Conservation (phyloP, 2,797 vertebrate species). For the Ambastaia sidthimunki region DNA sequence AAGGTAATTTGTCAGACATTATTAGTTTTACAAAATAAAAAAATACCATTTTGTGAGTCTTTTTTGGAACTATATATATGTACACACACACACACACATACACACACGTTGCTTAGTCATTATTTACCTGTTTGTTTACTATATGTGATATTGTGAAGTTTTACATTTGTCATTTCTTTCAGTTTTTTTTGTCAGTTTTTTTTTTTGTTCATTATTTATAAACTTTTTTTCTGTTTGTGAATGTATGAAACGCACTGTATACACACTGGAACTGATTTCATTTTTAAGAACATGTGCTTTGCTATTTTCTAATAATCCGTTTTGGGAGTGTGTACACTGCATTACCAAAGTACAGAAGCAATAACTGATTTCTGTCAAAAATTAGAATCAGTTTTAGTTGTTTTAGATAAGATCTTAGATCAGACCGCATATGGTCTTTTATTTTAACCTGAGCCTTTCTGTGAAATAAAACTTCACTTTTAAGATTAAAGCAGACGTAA, state of each 20-base stretch:
- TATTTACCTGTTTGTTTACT: background rate
- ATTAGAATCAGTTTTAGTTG: slow-evolving; percentile 48
- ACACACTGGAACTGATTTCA: background rate
- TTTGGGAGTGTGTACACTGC: slow-evolving; percentile 52
- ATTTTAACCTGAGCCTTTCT: slow-evolving; percentile 55
- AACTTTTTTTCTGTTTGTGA: background rate
- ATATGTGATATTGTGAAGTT: background rate
- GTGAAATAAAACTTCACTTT: slow-evolving; percentile 58
- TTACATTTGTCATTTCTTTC: too few species aligned
- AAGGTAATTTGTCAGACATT: slow-evolving; percentile 2
- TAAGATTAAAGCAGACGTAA: slow-evolving; percentile 51
- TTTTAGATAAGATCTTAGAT: slow-evolving; percentile 63
- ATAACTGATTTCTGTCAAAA: slow-evolving; percentile 50
- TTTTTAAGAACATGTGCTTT: slow-evolving; percentile 59
- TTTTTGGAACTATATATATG: too few species aligned
- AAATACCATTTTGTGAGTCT: background rate
- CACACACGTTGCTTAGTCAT: too few species aligned
- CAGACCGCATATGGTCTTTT: slow-evolving; percentile 57
- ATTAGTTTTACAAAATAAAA: background rate
- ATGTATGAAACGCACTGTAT: too few species aligned
- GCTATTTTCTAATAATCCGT: slow-evolving; percentile 63
- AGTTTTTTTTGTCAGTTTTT: too few species aligned
- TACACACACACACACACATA: too few species aligned
- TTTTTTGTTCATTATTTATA: too few species aligned
- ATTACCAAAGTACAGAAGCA: slow-evolving; percentile 55